A percentile compares a stretch with the other conserved stretches of the same genome.
phyloP scores from a whole-genome alignment of 1,140 invertebrate genomes.

The Bathynomus jamesi region DNA sequence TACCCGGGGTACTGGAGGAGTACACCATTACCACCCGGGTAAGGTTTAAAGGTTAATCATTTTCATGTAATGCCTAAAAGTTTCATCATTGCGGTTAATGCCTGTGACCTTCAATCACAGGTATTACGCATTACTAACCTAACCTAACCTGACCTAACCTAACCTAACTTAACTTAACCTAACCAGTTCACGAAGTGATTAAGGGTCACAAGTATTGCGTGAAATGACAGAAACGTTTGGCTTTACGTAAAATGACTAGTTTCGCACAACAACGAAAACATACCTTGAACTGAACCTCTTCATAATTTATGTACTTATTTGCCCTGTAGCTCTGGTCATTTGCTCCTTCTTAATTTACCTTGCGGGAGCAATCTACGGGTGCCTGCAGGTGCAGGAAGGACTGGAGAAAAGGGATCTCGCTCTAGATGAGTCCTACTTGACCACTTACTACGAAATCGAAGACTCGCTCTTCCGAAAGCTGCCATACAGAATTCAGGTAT shows the following conservation, averaged over 20 bases:
- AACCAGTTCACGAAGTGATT: not conserved
- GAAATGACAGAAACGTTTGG: not conserved
- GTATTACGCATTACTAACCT: too few relatives aligned
- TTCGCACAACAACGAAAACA: not conserved
- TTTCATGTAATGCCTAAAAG: too few relatives aligned
- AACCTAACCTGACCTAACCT: too few relatives aligned
- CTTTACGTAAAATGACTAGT: not conserved
- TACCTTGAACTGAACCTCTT: too few relatives aligned
- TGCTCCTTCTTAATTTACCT: not conserved
- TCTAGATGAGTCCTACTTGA: conserved; percentile 79
- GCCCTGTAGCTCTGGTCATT: not conserved
- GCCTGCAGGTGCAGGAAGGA: conserved; percentile 79
- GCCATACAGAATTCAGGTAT: conserved; percentile 80
- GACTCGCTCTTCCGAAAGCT: conserved; percentile 83
- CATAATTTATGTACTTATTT: too few relatives aligned
- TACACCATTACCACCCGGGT: too few relatives aligned
- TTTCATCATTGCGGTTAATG: too few relatives aligned
- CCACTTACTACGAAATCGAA: conserved; percentile 79
- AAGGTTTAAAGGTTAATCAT: too few relatives aligned
- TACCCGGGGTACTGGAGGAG: too few relatives aligned
- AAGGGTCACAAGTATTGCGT: not conserved
- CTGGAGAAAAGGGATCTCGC: conserved; percentile 76
- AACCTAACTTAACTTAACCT: not conserved
- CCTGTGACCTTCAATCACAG: too few relatives aligned
- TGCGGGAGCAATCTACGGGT: conserved; percentile 75